These are phyloP conservation scores for Hypocryptadius cinnamomeus DNA, from an alignment of 2,113 vertebrate species.

Conservation along the genomic window DNA sequence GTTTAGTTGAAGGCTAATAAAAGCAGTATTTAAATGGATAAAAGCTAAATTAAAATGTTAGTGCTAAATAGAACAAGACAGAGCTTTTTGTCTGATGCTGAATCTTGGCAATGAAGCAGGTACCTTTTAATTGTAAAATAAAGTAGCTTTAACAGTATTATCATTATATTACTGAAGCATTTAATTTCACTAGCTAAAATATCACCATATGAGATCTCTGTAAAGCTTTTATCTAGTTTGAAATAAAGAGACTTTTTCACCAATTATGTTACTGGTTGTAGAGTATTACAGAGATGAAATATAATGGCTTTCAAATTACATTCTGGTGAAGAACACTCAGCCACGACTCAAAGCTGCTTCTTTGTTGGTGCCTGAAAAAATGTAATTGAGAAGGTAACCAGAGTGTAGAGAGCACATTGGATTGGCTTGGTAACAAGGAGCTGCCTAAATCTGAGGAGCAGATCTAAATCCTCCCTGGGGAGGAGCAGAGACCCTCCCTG, in stretches of 20 bases:
- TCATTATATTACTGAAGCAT: not conserved
- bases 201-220: not conserved
- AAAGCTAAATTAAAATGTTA: slow-evolving; percentile 42
- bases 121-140: slow-evolving; percentile 41
- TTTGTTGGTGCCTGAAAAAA: not conserved
- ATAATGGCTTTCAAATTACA: not conserved
- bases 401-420: not conserved
- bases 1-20: slow-evolving; percentile 20
- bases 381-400: not conserved
- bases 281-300: not conserved
- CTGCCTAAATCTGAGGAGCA: not conserved
- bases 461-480: no score
- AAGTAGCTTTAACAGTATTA: not conserved
- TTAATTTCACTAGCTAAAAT: slow-evolving; percentile 15
- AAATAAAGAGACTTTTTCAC: slow-evolving; percentile 41
- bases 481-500: not conserved
- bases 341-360: not conserved
- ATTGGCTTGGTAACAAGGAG: not conserved
- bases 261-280: not conserved
- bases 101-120: not conserved
- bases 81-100: not conserved
- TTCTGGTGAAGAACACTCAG: not conserved
- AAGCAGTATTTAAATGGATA: slow-evolving; percentile 19
- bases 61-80: not conserved
- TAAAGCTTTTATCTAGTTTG: slow-evolving; percentile 1